phyloP scores from a whole-genome alignment of 2,888 invertebrate species.

The Parasteatoda lunata region DNA sequence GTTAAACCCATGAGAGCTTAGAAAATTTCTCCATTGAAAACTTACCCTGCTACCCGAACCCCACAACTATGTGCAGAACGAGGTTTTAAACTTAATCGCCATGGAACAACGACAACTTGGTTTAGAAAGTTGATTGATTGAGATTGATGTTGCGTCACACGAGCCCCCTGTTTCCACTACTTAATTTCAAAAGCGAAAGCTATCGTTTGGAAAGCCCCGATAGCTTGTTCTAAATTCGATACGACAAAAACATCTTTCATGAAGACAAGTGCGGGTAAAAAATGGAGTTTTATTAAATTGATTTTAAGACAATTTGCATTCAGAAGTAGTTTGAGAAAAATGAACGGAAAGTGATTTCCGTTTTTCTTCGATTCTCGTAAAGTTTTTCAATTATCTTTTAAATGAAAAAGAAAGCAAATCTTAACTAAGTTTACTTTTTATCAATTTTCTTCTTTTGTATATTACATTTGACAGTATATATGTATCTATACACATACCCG shows the following conservation, averaged over 20 bases:
- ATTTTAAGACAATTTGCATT: conserved; percentile 2
- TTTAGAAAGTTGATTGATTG: conserved; percentile 63
- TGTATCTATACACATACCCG: too few species aligned
- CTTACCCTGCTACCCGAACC: not conserved
- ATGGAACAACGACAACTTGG: conserved; percentile 52
- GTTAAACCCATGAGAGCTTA: not conserved
- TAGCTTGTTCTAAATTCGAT: conserved; percentile 41
- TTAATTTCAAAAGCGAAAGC: conserved; percentile 53
- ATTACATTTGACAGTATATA: too few species aligned
- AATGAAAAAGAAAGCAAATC: too few species aligned
- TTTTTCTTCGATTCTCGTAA: too few species aligned
- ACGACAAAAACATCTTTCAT: conserved; percentile 8
- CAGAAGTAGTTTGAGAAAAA: not conserved
- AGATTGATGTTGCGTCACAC: conserved; percentile 50
- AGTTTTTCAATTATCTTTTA: too few species aligned
- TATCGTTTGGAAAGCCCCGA: conserved; percentile 11
- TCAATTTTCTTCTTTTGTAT: too few species aligned
- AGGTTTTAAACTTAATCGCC: conserved; percentile 39
- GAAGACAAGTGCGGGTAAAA: conserved; percentile 5
- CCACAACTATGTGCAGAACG: not conserved
- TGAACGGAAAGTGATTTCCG: too few species aligned
- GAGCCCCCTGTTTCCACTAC: conserved; percentile 45
- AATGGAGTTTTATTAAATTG: not conserved
- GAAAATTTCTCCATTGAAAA: not conserved
- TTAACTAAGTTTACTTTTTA: too few species aligned